Conservation (phyloP, 2,113 vertebrate species). For the Chunga burmeisteri region DNA sequence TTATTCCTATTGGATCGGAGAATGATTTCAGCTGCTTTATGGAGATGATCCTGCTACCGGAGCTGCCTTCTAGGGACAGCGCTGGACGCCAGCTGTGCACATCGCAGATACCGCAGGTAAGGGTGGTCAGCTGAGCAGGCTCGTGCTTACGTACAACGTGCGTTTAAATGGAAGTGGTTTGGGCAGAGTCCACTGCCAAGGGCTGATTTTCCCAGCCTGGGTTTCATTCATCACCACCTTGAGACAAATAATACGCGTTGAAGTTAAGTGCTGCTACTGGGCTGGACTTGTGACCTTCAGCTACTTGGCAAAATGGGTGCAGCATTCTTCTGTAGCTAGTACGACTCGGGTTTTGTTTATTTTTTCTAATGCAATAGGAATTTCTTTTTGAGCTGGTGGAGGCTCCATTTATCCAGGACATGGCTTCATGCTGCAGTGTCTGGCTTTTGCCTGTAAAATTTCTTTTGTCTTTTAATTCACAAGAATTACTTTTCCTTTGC, state of each 20-base stretch:
- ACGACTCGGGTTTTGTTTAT: not conserved
- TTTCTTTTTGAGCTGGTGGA: not conserved
- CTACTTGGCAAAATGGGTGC: not conserved
- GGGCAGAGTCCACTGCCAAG: not conserved
- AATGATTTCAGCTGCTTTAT: not conserved
- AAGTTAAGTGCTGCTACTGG: not conserved
- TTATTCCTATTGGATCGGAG: not conserved
- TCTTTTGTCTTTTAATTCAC: not conserved
- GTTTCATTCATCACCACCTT: not conserved
- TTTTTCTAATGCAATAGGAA: not conserved
- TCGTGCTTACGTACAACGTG: rapidly evolving
- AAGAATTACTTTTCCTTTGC: not conserved
- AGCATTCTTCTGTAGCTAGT: not conserved
- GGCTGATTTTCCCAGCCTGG: not conserved
- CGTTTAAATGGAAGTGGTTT: not conserved
- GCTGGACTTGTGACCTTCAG: not conserved
- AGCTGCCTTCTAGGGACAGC: not conserved
- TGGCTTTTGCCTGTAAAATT: not conserved
- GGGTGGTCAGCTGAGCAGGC: not conserved
- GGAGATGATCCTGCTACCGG: not conserved
- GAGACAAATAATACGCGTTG: not conserved
- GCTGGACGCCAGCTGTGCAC: not conserved
- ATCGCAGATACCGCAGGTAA: not conserved
- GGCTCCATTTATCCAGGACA: not conserved
- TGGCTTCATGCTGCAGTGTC: not conserved